Evolutionary conservation across 2,888 invertebrate species (phyloP).

Genomic region (Xiphydria camelus): DNA sequence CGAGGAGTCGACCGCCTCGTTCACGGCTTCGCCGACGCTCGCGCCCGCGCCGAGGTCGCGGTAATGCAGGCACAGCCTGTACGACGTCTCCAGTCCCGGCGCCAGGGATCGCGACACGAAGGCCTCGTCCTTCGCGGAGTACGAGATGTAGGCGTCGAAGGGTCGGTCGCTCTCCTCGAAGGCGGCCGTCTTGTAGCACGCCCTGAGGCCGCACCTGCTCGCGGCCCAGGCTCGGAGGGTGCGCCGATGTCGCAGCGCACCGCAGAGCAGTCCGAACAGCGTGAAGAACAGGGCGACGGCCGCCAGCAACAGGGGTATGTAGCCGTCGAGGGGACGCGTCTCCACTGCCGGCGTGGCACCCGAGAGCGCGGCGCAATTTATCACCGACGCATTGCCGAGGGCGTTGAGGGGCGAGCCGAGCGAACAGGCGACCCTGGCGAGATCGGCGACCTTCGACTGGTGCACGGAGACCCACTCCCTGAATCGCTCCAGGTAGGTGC

Average conservation of each 20-base stretch:
- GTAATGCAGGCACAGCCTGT: slow-evolving; percentile 83
- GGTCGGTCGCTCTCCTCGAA: slow-evolving; percentile 79
- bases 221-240: slow-evolving; percentile 82
- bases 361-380: slow-evolving; percentile 69
- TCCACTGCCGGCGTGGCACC: slow-evolving; percentile 72
- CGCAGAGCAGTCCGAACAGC: slow-evolving; percentile 73
- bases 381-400: slow-evolving; percentile 67
- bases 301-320: slow-evolving; percentile 73
- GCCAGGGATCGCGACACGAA: slow-evolving; percentile 84
- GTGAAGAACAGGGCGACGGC: slow-evolving; percentile 75
- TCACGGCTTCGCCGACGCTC: slow-evolving; percentile 85
- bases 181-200: slow-evolving; percentile 78
- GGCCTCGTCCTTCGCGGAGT: slow-evolving; percentile 85
- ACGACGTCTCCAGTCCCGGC: slow-evolving; percentile 79
- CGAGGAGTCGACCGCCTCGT: slow-evolving; percentile 84
- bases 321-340: slow-evolving; percentile 76
- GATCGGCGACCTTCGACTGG: slow-evolving; percentile 76
- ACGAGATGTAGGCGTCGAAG: slow-evolving; percentile 90
- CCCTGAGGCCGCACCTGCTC: slow-evolving; percentile 76
- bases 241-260: slow-evolving; percentile 75
- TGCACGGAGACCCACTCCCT: slow-evolving; percentile 75
- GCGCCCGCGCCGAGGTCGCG: slow-evolving; percentile 83
- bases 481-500: slow-evolving; percentile 76
- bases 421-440: slow-evolving; percentile 71
- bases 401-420: slow-evolving; percentile 71